Evolutionary conservation across 2,113 vertebrate genomes (phyloP), one percentile per base, ranked within the genome.

Genomic region (Pyrgilauda ruficollis): DNA sequence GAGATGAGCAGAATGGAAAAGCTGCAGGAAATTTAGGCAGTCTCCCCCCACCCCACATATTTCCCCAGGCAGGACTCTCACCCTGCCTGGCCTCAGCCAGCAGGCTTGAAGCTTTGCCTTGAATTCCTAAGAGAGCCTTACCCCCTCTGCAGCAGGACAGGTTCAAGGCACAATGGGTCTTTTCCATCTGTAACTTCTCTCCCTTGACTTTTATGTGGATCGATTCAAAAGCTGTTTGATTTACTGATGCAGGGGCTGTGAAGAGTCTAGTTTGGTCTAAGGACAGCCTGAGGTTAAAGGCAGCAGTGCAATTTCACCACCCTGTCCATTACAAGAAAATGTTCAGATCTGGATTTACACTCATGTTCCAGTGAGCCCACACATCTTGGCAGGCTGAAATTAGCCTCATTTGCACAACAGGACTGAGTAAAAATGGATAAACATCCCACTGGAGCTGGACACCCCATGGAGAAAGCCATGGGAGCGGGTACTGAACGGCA

Each of bases 1-100:
- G 72, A 89, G 83, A 97, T 84, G 76, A 94, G 76, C n/a, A 93
- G n/a, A 69, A 70, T 87, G 80, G 92, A 96, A 96, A 96, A 94
- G 76, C 56, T 90, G 56, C 50, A 90, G 86, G 37, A 94, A 89
- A 95, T 74, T 28, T 14, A 78, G 83, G 89, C 61, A 88, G 55
- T 16, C 39, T 90, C 15, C 26, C 66, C 43, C 26, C 18, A 55
- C 4, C 3, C n/a, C 19, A 52, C 21, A 5, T 73, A 35, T 80
- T 85, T 75, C 83, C 59, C 61, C 37, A 79, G 66, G 61, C 89
- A 78, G 0, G 2, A 43, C 43, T 75, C 90, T 91, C 67, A 91
- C 70, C 83, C 86, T 61, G 90, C 37, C 64, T 72, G 93, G 94
- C 88, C 93, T 70, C 92, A 92, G 83, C 1, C 0, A n/a, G 72